These are phyloP conservation scores for Manis pentadactyla DNA, from an alignment of 2,797 vertebrate genomes.

Conservation along the genomic window DNA sequence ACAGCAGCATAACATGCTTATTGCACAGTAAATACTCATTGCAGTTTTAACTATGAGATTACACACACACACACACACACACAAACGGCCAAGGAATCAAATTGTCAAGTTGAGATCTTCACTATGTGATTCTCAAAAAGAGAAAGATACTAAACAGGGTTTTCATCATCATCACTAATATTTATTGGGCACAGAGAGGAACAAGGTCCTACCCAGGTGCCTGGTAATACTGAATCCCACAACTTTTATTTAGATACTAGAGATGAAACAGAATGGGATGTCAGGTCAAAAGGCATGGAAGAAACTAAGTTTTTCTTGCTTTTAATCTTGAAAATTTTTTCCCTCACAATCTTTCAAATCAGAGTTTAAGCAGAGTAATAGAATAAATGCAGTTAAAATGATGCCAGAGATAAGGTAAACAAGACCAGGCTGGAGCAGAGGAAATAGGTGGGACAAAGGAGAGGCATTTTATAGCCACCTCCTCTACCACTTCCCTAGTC, in stretches of 20 bases:
- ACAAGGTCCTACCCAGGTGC: neutral
- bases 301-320: neutral
- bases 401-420: neutral
- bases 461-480: neutral
- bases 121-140: neutral
- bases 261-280: neutral
- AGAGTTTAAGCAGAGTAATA: conserved; percentile 1
- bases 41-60: neutral
- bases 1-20: neutral
- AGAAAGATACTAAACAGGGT: neutral
- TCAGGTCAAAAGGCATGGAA: neutral
- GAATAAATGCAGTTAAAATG: neutral
- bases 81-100: neutral
- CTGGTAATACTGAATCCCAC: neutral
- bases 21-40: neutral
- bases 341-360: neutral
- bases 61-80: neutral
- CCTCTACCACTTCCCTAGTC: neutral
- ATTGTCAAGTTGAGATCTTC: neutral
- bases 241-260: neutral
- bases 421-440: neutral
- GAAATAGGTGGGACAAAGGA: neutral
- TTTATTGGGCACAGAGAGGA: neutral
- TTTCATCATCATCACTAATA: neutral
- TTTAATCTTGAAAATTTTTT: neutral